Percentiles rank a stretch among this genome's conserved stretches.
Conservation (phyloP, 2,888 invertebrate species). For the Hedychridium roseum region DNA sequence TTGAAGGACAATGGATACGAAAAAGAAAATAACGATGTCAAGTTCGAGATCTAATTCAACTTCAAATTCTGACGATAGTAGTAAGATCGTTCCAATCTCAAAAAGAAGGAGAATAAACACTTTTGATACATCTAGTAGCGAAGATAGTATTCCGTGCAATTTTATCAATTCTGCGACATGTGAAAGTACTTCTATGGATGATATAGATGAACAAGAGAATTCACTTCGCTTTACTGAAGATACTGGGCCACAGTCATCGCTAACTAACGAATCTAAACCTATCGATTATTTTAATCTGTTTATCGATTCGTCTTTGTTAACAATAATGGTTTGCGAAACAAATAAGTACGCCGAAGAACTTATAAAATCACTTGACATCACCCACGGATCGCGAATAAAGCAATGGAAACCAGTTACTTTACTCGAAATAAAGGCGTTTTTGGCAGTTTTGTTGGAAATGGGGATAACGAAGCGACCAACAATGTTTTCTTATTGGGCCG, state of each 20-base stretch:
- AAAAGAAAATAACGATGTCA: constrained; percentile 9
- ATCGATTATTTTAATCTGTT: constrained; percentile 15
- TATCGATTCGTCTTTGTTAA: constrained; percentile 6
- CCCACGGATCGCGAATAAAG: background rate
- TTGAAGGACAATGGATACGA: no score
- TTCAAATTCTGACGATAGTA: constrained; percentile 1
- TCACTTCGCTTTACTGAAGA: constrained; percentile 5
- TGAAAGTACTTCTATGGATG: constrained; percentile 1
- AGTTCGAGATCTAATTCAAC: constrained; percentile 8
- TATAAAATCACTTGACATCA: background rate
- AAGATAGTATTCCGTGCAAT: constrained; percentile 4
- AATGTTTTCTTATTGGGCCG: constrained; percentile 13
- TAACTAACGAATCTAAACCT: constrained; percentile 9
- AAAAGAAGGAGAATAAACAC: constrained; percentile 3
- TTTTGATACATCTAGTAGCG: constrained; percentile 6
- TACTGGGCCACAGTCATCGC: background rate
- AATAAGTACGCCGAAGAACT: constrained; percentile 8
- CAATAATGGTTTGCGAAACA: constrained; percentile 8
- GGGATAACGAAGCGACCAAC: constrained; percentile 8
- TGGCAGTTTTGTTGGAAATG: constrained; percentile 7
- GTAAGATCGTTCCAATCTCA: constrained; percentile 4
- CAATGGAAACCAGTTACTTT: constrained; percentile 9
- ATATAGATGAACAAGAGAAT: background rate
- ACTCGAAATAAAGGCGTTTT: constrained; percentile 6
- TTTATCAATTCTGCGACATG: constrained; percentile 1